phyloP scores from a whole-genome alignment of 2,797 vertebrate genomes.

The Melopsittacus undulatus region DNA sequence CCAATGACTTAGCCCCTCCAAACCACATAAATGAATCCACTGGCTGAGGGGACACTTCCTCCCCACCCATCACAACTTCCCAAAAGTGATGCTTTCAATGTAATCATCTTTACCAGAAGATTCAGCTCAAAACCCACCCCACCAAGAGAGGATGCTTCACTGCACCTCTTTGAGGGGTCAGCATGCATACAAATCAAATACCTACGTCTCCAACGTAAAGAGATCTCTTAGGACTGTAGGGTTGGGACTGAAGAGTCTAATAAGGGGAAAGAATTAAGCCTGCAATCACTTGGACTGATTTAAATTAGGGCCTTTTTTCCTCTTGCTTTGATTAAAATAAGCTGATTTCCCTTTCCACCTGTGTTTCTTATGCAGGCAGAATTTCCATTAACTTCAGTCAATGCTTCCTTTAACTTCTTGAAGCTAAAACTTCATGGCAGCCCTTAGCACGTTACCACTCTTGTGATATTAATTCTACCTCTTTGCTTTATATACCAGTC shows the following conservation, averaged over 20 bases:
- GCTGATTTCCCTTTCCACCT: constrained; percentile 52
- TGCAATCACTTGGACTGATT: constrained; percentile 59
- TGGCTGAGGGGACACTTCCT: neutral
- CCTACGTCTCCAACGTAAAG: neutral
- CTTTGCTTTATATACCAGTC: neutral
- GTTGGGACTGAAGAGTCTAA: constrained; percentile 42
- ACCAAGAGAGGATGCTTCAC: neutral
- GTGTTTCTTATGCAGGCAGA: constrained; percentile 44
- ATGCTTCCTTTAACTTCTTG: constrained; percentile 17
- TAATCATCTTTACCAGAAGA: neutral
- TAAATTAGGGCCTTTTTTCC: constrained; percentile 19
- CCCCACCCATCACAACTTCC: neutral
- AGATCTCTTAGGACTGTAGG: neutral
- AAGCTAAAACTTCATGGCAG: neutral
- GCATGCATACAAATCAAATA: neutral
- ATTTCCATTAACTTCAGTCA: constrained; percentile 47
- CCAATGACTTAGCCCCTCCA: neutral
- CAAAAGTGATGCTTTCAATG: neutral
- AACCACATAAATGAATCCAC: neutral
- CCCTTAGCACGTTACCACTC: neutral
- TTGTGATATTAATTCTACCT: neutral
- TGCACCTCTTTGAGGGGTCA: neutral
- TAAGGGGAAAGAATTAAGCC: constrained; percentile 56
- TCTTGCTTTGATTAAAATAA: constrained; percentile 61
- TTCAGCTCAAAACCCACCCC: neutral